Percentiles rank a stretch among this genome's conserved stretches.
phyloP scores from a whole-genome alignment of 2,888 invertebrate species.

The Amphipyra tragopoginis region DNA sequence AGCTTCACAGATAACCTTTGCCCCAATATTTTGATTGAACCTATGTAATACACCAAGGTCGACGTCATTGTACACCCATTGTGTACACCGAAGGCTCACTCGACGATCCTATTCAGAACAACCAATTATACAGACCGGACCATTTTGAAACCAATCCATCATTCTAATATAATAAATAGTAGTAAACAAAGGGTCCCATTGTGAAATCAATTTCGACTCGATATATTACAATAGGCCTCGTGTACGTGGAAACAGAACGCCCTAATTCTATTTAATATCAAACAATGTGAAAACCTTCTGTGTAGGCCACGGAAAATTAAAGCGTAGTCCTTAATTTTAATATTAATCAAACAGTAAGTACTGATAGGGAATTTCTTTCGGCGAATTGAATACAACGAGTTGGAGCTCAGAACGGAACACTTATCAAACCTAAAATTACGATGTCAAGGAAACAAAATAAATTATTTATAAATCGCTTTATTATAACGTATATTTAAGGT shows the following conservation, averaged over 20 bases:
- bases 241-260: slow-evolving; percentile 49
- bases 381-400: slow-evolving; percentile 68
- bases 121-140: slow-evolving; percentile 72
- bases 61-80: slow-evolving; percentile 74
- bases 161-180: slow-evolving; percentile 62
- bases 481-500: slow-evolving; percentile 54
- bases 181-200: slow-evolving; percentile 62
- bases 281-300: slow-evolving; percentile 46
- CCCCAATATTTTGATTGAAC: slow-evolving; percentile 84
- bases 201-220: slow-evolving; percentile 59
- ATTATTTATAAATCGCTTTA: slow-evolving; percentile 68
- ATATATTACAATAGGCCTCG: slow-evolving; percentile 43
- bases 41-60: slow-evolving; percentile 81
- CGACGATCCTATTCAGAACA: slow-evolving; percentile 69
- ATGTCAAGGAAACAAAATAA: slow-evolving; percentile 71
- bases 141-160: slow-evolving; percentile 72
- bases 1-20: slow-evolving; percentile 80
- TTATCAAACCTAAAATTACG: slow-evolving; percentile 73
- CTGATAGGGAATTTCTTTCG: slow-evolving; percentile 70
- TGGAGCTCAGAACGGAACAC: slow-evolving; percentile 58
- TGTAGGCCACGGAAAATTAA: slow-evolving; percentile 40
- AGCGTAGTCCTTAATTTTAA: slow-evolving; percentile 60
- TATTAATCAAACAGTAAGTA: slow-evolving; percentile 51
- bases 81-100: slow-evolving; percentile 68
- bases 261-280: slow-evolving; percentile 31